Evolutionary conservation across 2,113 vertebrate species (phyloP).

Genomic region (Chloebia gouldiae): DNA sequence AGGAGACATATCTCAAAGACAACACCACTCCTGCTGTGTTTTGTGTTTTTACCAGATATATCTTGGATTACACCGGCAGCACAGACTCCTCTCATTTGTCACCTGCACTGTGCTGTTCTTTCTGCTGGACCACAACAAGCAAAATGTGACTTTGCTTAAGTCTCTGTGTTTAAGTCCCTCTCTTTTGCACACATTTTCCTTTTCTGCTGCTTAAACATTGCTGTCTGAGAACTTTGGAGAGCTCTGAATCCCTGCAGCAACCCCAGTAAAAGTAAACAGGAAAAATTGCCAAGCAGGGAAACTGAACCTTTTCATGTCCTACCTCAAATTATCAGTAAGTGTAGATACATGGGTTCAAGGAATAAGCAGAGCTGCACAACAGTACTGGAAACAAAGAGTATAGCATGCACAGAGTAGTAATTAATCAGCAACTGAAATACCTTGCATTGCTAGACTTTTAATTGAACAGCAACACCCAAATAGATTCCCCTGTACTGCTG

Average conservation of each 20-base stretch:
- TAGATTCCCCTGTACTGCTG: neutral
- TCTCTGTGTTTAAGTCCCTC: neutral
- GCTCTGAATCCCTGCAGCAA: neutral
- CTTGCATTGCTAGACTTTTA: neutral
- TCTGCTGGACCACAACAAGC: neutral
- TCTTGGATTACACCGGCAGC: neutral
- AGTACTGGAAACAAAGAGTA: neutral
- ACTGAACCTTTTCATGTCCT: neutral
- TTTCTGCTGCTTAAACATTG: fast-evolving
- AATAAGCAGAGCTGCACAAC: neutral
- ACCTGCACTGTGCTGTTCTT: neutral
- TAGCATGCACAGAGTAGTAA: neutral
- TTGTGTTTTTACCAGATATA: neutral
- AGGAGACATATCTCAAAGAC: neutral
- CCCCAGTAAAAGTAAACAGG: neutral
- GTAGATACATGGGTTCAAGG: neutral
- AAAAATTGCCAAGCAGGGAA: neutral
- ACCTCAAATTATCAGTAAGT: neutral
- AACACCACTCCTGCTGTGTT: neutral
- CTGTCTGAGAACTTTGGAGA: neutral
- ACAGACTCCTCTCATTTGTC: neutral
- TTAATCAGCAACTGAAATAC: neutral
- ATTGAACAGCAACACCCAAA: neutral
- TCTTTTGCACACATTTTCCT: neutral
- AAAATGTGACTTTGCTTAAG: neutral